Evolutionary conservation across 2,888 invertebrate genomes (phyloP).

Genomic region (Cephus spinipes): DNA sequence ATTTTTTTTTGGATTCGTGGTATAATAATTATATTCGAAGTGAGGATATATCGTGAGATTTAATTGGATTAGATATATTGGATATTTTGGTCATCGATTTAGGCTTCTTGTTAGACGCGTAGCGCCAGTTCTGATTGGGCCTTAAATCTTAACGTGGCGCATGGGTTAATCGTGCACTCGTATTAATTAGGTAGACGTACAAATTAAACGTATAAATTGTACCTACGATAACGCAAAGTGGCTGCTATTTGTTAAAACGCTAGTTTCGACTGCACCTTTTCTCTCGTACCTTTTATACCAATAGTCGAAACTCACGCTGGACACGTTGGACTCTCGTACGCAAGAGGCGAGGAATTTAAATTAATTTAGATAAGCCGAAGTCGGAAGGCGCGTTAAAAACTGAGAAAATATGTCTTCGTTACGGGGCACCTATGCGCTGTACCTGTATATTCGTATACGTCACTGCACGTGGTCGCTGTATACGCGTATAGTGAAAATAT

Average conservation of each 20-base stretch:
- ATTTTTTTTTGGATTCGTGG: neutral
- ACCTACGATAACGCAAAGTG: constrained; percentile 19
- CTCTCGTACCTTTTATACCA: neutral
- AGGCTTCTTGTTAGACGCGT: neutral
- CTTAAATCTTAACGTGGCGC: constrained; percentile 9
- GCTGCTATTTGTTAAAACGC: constrained; percentile 17
- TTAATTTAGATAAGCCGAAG: constrained; percentile 23
- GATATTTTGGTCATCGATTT: constrained; percentile 6
- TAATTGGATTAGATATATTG: constrained; percentile 8
- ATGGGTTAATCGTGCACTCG: constrained; percentile 14
- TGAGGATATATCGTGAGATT: neutral
- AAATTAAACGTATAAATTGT: constrained; percentile 26
- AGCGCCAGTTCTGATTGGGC: neutral
- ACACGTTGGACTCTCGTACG: neutral
- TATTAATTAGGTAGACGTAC: constrained; percentile 23
- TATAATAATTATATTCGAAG: neutral
- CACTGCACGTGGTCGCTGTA: neutral
- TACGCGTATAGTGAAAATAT: neutral
- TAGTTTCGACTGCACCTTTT: constrained; percentile 12
- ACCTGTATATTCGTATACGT: neutral
- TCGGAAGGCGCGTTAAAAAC: constrained; percentile 3
- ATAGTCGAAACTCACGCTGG: neutral
- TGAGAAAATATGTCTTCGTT: constrained; percentile 2
- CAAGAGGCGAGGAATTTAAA: constrained; percentile 20
- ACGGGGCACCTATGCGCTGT: neutral